Conservation (phyloP, 1,140 invertebrate genomes). For the Drosophila pseudoananassae region DNA sequence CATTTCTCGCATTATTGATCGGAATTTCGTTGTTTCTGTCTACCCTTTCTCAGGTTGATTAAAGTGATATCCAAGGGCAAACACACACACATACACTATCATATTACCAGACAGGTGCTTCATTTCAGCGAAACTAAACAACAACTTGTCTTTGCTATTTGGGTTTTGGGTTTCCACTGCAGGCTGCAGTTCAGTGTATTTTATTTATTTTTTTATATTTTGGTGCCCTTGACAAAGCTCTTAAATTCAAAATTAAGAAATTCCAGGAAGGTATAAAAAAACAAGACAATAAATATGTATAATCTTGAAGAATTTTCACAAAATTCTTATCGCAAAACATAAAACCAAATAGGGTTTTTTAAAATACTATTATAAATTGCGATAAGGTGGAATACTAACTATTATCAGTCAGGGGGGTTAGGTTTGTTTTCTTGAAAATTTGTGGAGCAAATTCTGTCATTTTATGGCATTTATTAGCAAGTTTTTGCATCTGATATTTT, state of each 20-base stretch:
- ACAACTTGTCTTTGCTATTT: constrained; percentile 26
- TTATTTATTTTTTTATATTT: neutral
- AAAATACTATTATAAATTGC: neutral
- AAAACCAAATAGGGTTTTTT: neutral
- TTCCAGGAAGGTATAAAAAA: constrained; percentile 3
- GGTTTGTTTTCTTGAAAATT: no score
- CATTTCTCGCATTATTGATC: constrained; percentile 38
- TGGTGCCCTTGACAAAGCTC: constrained; percentile 16
- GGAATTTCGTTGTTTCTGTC: constrained; percentile 6
- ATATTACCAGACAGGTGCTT: constrained; percentile 55
- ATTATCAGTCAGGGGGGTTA: no score
- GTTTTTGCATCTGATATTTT: neutral
- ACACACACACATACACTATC: constrained; percentile 43
- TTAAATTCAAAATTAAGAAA: neutral
- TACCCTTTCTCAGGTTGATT: constrained; percentile 30
- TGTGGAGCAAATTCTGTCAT: neutral
- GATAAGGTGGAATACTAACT: no score
- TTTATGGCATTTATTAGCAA: neutral
- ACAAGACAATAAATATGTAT: neutral
- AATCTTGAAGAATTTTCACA: neutral
- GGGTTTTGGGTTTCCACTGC: constrained; percentile 40
- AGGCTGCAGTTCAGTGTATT: constrained; percentile 32
- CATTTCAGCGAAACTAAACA: constrained; percentile 47
- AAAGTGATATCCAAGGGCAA: constrained; percentile 41
- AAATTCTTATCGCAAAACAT: neutral